Evolutionary conservation across 2,113 vertebrate species (phyloP).

Genomic region (Turnix velox): DNA sequence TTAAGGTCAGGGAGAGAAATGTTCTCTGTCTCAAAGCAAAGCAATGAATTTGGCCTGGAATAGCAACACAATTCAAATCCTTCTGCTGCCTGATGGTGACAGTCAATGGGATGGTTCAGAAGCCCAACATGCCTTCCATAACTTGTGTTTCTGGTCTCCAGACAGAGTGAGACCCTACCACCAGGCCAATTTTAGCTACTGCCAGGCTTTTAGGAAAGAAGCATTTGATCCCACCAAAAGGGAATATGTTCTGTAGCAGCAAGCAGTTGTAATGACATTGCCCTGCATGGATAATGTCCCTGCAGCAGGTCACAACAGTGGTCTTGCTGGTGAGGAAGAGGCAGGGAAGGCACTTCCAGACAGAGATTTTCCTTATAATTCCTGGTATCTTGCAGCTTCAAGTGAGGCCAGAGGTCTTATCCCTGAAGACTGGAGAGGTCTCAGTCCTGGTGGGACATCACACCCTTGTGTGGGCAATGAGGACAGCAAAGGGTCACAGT

Average conservation of each 20-base stretch:
- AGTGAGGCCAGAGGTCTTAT: fast-evolving
- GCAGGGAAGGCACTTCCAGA: background rate
- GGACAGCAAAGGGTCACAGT: background rate
- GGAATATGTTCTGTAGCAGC: fast-evolving
- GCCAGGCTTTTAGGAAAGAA: background rate
- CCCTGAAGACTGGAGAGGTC: background rate
- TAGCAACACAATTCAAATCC: background rate
- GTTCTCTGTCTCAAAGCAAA: conserved; percentile 6
- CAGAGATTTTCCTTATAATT: background rate
- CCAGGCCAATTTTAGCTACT: background rate
- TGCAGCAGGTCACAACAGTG: background rate
- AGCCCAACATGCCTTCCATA: fast-evolving
- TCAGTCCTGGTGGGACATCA: background rate
- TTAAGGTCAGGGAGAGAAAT: conserved; percentile 3
- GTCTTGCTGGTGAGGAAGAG: background rate
- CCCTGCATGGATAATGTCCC: fast-evolving
- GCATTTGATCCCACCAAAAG: fast-evolving
- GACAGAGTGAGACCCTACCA: background rate
- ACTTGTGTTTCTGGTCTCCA: background rate
- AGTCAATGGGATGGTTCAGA: background rate
- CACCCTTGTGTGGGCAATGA: background rate
- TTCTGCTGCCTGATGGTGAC: background rate
- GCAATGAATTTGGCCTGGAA: background rate
- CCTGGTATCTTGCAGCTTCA: background rate
- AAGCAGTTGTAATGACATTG: background rate